Percentiles rank a stretch among this genome's conserved stretches.
These are phyloP conservation scores for Xenopus borealis DNA, from an alignment of 2,113 vertebrate species.

Conservation along the genomic window DNA sequence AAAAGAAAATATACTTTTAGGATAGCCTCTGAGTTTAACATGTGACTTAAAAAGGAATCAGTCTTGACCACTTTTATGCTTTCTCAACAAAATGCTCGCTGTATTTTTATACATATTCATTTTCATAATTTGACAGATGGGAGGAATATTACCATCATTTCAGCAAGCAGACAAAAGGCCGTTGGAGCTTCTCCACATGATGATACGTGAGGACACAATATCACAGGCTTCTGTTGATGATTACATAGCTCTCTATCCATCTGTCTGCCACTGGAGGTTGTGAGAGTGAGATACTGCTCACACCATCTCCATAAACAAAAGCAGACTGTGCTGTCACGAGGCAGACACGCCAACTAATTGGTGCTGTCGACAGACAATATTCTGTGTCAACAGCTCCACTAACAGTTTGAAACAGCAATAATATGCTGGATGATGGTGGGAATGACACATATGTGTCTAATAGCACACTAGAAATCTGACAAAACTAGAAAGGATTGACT, in stretches of 20 bases:
- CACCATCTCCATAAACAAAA: conserved; percentile 77
- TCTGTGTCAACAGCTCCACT: conserved; percentile 77
- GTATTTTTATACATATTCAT: conserved; percentile 56
- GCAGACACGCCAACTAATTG: conserved; percentile 79
- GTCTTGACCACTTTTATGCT: no score
- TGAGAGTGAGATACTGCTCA: conserved; percentile 69
- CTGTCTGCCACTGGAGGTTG: conserved; percentile 76
- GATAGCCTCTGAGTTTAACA: no score
- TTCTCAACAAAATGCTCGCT: background rate
- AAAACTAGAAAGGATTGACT: conserved; percentile 74
- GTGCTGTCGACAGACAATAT: conserved; percentile 81
- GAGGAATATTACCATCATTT: conserved; percentile 68
- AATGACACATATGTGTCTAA: conserved; percentile 76
- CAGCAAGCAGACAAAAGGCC: conserved; percentile 68
- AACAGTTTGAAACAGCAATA: conserved; percentile 81
- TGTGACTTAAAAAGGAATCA: no score
- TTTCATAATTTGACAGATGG: conserved; percentile 73
- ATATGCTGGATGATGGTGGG: conserved; percentile 76
- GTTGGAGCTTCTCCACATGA: conserved; percentile 66
- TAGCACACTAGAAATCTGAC: conserved; percentile 72
- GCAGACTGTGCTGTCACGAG: conserved; percentile 77
- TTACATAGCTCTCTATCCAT: conserved; percentile 77
- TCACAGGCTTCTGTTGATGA: conserved; percentile 72
- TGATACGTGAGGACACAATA: conserved; percentile 72
- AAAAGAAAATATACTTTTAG: no score